These are phyloP conservation scores for Ascidia mentula DNA, from an alignment of 23 tunicate genomes.

Conservation along the genomic window DNA sequence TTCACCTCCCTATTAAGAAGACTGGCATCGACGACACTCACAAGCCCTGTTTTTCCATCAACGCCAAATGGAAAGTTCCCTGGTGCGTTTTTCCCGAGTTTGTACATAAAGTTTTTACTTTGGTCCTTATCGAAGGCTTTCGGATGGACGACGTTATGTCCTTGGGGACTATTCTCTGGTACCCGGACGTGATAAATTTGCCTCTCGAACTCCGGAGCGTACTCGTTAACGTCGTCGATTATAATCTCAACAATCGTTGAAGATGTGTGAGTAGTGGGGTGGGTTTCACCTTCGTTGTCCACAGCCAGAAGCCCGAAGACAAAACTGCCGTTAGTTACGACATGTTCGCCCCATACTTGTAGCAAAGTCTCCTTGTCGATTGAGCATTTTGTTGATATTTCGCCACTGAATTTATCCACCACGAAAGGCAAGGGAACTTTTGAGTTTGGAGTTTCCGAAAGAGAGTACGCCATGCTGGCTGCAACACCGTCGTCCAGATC, in stretches of 20 bases:
- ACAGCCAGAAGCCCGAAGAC: constrained; percentile 10
- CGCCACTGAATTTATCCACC: constrained; percentile 38
- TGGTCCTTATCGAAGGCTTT: constrained; percentile 31
- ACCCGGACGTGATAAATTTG: constrained; percentile 9
- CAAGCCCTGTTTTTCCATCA: constrained; percentile 24
- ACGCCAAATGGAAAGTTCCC: constrained; percentile 36
- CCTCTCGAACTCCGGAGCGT: constrained; percentile 28
- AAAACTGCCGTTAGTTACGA: constrained; percentile 7
- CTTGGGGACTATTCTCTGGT: constrained; percentile 21
- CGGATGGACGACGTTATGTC: constrained; percentile 19
- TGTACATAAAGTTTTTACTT: neutral
- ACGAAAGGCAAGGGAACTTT: constrained; percentile 35
- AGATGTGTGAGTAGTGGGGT: neutral
- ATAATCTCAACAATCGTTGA: constrained; percentile 4
- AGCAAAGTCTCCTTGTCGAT: constrained; percentile 26
- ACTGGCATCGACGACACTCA: constrained; percentile 5
- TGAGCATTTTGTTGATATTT: constrained; percentile 27
- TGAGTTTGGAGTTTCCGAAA: neutral
- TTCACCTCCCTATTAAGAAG: constrained; percentile 35
- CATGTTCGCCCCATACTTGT: neutral
- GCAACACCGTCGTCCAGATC: constrained; percentile 53
- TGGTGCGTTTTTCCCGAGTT: neutral
- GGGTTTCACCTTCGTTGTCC: constrained; percentile 45
- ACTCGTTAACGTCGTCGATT: constrained; percentile 26
- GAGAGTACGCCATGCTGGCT: constrained; percentile 21